These are phyloP conservation scores for Ceratothoa steindachneri DNA, from an alignment of 2,888 invertebrate species.

Conservation along the genomic window DNA sequence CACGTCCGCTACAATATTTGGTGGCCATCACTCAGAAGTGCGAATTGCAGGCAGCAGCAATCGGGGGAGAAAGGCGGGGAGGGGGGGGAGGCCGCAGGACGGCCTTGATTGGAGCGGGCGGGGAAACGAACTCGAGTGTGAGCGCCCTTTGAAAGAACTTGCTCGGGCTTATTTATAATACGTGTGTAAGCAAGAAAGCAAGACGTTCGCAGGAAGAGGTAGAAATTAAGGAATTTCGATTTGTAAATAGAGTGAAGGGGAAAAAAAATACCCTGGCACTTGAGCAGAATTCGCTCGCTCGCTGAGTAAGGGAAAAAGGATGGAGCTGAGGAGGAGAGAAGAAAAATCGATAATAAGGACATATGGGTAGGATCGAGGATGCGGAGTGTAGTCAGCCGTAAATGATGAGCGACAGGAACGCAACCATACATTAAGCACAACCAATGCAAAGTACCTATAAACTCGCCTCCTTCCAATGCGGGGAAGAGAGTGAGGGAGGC, in stretches of 20 bases:
- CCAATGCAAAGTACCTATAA: too few relatives aligned
- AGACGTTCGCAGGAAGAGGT: not conserved
- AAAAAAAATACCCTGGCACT: not conserved
- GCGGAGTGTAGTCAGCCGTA: not conserved
- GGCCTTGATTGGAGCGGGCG: not conserved
- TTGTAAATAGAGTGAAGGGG: not conserved
- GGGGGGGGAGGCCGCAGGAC: not conserved
- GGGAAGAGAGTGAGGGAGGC: not conserved
- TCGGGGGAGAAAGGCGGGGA: too few relatives aligned
- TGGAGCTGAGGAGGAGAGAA: not conserved
- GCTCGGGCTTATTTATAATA: too few relatives aligned
- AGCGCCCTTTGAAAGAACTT: not conserved
- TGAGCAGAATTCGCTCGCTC: not conserved
- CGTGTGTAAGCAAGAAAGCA: too few relatives aligned
- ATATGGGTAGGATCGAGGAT: not conserved
- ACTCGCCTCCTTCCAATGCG: too few relatives aligned
- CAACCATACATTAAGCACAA: too few relatives aligned
- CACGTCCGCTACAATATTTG: too few relatives aligned
- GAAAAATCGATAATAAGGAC: not conserved
- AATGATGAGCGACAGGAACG: too few relatives aligned
- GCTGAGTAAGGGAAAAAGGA: not conserved
- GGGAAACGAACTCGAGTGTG: not conserved
- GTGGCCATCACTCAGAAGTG: too few relatives aligned
- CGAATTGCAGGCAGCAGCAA: too few relatives aligned
- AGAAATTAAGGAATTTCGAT: not conserved